Conservation (phyloP, 1,140 invertebrate genomes). For the Oppia nitens region DNA sequence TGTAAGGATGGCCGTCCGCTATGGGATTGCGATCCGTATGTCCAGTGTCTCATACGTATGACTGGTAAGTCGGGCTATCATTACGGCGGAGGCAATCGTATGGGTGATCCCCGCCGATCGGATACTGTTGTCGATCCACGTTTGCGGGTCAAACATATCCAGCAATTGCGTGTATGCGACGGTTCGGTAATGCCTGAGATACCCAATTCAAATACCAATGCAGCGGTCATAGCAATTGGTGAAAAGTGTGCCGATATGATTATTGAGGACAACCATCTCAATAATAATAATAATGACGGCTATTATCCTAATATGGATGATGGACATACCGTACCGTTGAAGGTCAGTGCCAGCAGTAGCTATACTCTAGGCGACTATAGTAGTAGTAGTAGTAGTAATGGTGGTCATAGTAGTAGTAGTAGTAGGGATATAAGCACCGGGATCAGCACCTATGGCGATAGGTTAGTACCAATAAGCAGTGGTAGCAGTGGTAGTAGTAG, state of each 20-base stretch:
- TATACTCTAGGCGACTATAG: too few species aligned
- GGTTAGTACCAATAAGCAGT: too few species aligned
- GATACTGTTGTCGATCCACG: slow-evolving; percentile 45
- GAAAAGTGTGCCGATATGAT: slow-evolving; percentile 70
- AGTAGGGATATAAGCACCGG: too few species aligned
- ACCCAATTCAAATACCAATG: slow-evolving; percentile 36
- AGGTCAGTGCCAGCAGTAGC: too few species aligned
- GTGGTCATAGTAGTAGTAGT: too few species aligned
- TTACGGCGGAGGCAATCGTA: slow-evolving; percentile 61
- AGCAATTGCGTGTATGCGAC: slow-evolving; percentile 19
- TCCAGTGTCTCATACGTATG: slow-evolving; percentile 51
- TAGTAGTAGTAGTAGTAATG: too few species aligned
- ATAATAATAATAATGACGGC: too few species aligned
- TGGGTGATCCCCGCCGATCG: slow-evolving; percentile 49
- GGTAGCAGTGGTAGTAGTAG: too few species aligned
- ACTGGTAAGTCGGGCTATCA: slow-evolving; percentile 59
- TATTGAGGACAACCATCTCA: slow-evolving; percentile 15
- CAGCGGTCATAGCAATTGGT: slow-evolving; percentile 64
- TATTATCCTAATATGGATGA: too few species aligned
- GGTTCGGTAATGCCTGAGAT: slow-evolving; percentile 20
- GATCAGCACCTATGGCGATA: too few species aligned
- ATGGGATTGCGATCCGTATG: slow-evolving; percentile 48
- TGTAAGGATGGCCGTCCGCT: slow-evolving; percentile 43
- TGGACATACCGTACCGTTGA: too few species aligned
- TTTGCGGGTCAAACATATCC: slow-evolving; percentile 27